Percentiles rank a stretch among this genome's conserved stretches.
Conservation (phyloP, 2,797 vertebrate species). For the Lemur catta region DNA sequence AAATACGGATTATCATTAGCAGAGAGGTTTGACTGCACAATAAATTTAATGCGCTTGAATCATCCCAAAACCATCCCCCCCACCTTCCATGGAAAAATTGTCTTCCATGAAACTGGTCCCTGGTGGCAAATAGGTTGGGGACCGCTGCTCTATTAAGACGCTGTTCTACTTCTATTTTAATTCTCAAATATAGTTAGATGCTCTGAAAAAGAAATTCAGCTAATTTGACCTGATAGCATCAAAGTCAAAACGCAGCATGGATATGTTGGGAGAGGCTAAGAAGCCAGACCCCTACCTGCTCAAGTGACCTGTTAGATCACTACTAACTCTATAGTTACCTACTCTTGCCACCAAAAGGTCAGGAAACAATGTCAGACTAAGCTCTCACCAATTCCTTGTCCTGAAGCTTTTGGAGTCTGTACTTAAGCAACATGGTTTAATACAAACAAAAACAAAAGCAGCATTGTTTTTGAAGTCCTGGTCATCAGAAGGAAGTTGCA, state of each 20-base stretch:
- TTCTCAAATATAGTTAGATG: background rate
- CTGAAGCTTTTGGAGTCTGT: background rate
- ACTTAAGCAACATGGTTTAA: background rate
- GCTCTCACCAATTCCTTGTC: background rate
- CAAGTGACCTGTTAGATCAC: background rate
- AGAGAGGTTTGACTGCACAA: too few species aligned
- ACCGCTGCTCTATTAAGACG: background rate
- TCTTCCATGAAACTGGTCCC: too few species aligned
- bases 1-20: too few species aligned
- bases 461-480: background rate
- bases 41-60: too few species aligned
- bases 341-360: background rate
- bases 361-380: background rate
- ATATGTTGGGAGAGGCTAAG: background rate
- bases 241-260: background rate
- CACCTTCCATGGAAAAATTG: too few species aligned
- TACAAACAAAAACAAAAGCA: background rate
- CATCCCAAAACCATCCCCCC: too few species aligned
- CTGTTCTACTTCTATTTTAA: background rate
- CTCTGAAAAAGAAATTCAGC: background rate
- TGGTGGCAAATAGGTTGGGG: too few species aligned
- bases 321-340: background rate
- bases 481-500: background rate
- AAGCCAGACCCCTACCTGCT: background rate
- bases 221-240: background rate